These are phyloP conservation scores for Homalodisca vitripennis DNA, from an alignment of 1,140 invertebrate species.

Conservation along the genomic window DNA sequence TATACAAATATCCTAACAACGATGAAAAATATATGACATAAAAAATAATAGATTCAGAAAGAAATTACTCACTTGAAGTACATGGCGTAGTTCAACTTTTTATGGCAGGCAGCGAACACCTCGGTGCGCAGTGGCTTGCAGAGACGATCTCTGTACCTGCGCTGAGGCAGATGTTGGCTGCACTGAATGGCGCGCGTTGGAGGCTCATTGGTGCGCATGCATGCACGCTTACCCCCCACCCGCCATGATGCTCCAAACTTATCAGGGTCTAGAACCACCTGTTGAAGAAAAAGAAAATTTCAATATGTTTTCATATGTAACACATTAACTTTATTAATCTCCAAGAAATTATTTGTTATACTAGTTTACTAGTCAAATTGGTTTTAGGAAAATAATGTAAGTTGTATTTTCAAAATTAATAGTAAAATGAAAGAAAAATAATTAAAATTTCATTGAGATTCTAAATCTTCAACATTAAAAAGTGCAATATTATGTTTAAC, in stretches of 20 bases:
- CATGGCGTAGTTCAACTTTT: constrained; percentile 70
- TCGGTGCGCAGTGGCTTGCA: constrained; percentile 47
- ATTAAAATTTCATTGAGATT: too few relatives aligned
- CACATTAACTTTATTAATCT: too few relatives aligned
- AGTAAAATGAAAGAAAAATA: too few relatives aligned
- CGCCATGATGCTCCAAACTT: constrained; percentile 83
- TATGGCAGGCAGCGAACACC: constrained; percentile 67
- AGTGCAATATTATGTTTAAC: too few relatives aligned
- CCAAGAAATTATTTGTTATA: too few relatives aligned
- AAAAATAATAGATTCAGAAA: constrained; percentile 12
- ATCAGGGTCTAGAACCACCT: constrained; percentile 55
- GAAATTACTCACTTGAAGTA: constrained; percentile 65
- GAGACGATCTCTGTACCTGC: constrained; percentile 40
- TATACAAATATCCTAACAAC: too few relatives aligned
- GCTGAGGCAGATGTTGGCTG: constrained; percentile 40
- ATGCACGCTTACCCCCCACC: constrained; percentile 73
- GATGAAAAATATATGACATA: constrained; percentile 14
- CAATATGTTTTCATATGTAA: too few relatives aligned
- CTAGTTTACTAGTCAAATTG: too few relatives aligned
- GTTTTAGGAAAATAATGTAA: too few relatives aligned
- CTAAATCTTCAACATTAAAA: too few relatives aligned
- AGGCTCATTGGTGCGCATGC: constrained; percentile 51
- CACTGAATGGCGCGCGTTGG: constrained; percentile 44
- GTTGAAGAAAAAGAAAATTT: background rate
- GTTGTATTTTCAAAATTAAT: too few relatives aligned